A percentile compares a stretch with the other conserved stretches of the same genome.
Evolutionary conservation across 2,797 vertebrate species (phyloP).

Genomic region (Anguilla marmorata): DNA sequence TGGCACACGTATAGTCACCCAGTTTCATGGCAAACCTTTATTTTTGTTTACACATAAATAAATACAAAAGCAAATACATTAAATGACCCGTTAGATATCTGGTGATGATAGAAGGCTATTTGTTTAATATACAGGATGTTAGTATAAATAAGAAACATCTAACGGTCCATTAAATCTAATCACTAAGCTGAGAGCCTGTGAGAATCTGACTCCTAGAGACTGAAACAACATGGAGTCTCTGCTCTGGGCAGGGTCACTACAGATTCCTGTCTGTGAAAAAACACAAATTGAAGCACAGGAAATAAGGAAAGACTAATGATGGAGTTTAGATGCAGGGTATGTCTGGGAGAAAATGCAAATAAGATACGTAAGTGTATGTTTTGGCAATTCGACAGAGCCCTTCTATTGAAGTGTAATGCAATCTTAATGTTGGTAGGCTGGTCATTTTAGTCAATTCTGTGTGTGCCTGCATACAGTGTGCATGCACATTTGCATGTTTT

Average conservation of each 20-base stretch:
- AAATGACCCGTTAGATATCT: not conserved
- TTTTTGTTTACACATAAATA: not conserved
- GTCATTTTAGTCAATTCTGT: not conserved
- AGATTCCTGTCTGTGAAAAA: not conserved
- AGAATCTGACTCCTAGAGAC: not conserved
- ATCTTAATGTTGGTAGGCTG: not conserved
- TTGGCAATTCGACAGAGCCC: not conserved
- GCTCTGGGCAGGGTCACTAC: not conserved
- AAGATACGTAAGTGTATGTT: not conserved
- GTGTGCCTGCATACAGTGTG: not conserved
- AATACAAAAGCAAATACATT: not conserved
- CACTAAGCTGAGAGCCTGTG: not conserved
- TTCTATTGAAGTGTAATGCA: not conserved
- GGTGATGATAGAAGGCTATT: not conserved
- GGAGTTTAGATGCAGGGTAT: slow-evolving; percentile 8
- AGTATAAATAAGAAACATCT: not conserved
- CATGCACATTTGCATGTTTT: not conserved
- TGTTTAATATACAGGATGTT: not conserved
- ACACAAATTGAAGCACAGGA: not conserved
- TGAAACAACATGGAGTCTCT: not conserved
- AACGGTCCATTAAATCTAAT: not conserved
- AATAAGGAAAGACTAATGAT: not conserved
- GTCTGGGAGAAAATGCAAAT: not conserved
- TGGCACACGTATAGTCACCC: not conserved
- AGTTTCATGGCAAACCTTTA: too few species aligned